Evolutionary conservation across 92 coral and sea anemone genomes (phyloP).

Genomic region (Bergia puertoricense): DNA sequence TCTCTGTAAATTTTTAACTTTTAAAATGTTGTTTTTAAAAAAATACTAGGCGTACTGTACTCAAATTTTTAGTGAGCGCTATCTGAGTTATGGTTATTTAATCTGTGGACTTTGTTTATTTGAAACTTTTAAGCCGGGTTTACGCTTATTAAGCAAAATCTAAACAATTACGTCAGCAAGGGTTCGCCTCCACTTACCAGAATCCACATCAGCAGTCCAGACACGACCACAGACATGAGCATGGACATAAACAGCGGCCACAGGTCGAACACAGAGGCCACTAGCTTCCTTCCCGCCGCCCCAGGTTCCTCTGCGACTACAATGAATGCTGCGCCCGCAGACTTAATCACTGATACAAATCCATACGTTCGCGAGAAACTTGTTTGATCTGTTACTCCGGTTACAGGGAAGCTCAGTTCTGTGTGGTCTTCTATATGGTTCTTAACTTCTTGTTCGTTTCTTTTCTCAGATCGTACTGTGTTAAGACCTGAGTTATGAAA

Average conservation of each 20-base stretch:
- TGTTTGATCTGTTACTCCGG: conserved; percentile 65
- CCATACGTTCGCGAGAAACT: conserved; percentile 69
- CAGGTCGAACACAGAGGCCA: conserved; percentile 65
- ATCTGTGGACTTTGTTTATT: too few relatives aligned
- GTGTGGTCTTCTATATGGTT: conserved; percentile 55
- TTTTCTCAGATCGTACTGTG: conserved; percentile 9
- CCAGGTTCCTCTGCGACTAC: conserved; percentile 67
- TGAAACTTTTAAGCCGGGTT: too few relatives aligned
- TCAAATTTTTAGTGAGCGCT: too few relatives aligned
- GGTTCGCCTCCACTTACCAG: conserved; percentile 58
- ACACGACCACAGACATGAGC: conserved; percentile 73
- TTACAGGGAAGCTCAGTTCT: conserved; percentile 78
- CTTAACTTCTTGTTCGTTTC: conserved; percentile 57
- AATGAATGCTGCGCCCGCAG: conserved; percentile 87
- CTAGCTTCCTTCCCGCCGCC: conserved; percentile 66
- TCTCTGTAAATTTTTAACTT: too few relatives aligned
- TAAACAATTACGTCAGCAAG: background rate
- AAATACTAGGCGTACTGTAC: too few relatives aligned
- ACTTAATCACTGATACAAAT: conserved; percentile 77
- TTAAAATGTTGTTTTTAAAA: too few relatives aligned
- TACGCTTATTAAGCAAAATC: background rate
- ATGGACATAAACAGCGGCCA: conserved; percentile 81
- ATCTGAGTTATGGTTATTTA: too few relatives aligned
- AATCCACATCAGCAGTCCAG: conserved; percentile 88
- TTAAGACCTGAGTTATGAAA: conserved; percentile 48